Evolutionary conservation across 2,797 vertebrate genomes (phyloP).

Genomic region (Tarsius wallacei): DNA sequence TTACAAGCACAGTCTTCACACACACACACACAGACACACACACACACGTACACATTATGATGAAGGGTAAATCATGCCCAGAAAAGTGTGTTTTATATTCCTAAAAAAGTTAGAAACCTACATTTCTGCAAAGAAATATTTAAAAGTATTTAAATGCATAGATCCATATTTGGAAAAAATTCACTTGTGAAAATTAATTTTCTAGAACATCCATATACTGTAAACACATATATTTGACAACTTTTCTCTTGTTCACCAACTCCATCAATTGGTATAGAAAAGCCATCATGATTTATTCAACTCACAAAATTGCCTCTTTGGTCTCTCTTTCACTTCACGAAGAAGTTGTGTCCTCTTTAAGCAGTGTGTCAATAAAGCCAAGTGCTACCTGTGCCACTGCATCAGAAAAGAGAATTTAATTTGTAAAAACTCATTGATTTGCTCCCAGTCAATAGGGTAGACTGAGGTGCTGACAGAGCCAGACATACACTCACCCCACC

Average conservation of each 20-base stretch:
- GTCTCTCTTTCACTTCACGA: constrained; percentile 41
- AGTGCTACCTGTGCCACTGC: constrained; percentile 58
- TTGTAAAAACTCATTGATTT: constrained; percentile 77
- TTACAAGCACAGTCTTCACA: not conserved
- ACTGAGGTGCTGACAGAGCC: constrained; percentile 74
- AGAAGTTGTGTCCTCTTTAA: constrained; percentile 57
- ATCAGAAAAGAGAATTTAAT: constrained; percentile 77
- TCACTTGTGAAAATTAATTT: not conserved
- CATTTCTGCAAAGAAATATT: not conserved
- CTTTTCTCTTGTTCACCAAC: not conserved
- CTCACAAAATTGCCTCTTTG: constrained; percentile 66
- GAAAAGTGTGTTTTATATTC: not conserved
- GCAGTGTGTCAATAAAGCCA: constrained; percentile 59
- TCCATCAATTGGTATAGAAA: not conserved
- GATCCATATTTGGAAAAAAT: not conserved
- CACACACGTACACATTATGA: too few species aligned
- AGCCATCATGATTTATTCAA: constrained; percentile 61
- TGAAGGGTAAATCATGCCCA: not conserved
- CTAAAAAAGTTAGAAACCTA: not conserved
- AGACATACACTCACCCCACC: constrained; percentile 41
- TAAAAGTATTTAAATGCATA: not conserved
- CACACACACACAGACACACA: too few species aligned
- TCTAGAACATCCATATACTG: not conserved
- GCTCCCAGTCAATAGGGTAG: constrained; percentile 59
- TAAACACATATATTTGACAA: not conserved